Evolutionary conservation across 2,113 vertebrate genomes (phyloP), one percentile per base, ranked within the genome.

Genomic region (Bujurquina vittata): DNA sequence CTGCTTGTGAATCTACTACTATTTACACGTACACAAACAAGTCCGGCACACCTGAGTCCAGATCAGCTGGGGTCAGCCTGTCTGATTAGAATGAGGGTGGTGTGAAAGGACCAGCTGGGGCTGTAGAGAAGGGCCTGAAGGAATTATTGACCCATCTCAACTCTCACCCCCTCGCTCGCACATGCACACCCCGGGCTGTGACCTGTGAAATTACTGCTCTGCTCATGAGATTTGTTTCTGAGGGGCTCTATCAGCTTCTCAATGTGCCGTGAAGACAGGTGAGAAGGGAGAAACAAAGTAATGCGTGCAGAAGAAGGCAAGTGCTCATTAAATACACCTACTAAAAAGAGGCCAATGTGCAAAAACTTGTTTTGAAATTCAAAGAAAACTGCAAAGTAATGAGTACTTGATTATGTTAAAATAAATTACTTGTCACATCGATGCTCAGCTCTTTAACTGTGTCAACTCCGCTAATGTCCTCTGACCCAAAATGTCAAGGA

Each of bases 181-280:
- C 81, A 87, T 29, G 77, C 81, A 65, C 89, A 89, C 87, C 79
- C 82, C 43, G 89, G 83, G 91, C 91, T 92, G 86, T 93, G 94
- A 95, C 94, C 94, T 95, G 94, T 95, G 92, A 95, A 96, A 95
- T 95, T 88, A 91, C 93, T 88, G 88, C 89, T 88, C 84, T 40
- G 73, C 93, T 90, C 33, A 82, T 87, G 87, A 91, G 91, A 93
- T 93, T 93, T 94, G 93, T 93, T 93, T 92, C 88, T 80, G 92
- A 88, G 91, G 90, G 84, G 91, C 90, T 93, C 92, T 89, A 94
- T 93, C 91, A 93, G 89, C 87, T 93, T 49, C 89, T 85, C 92
- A 92, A 93, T 94, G 90, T 89, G 91, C 87, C 91, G 78, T 92
- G 89, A 94, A 93, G 91, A 80, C 84, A 89, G 88, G 93, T 90